Base-by-base conservation (phyloP, 2,888 invertebrate genomes). In the Drosophila affinis region DNA sequence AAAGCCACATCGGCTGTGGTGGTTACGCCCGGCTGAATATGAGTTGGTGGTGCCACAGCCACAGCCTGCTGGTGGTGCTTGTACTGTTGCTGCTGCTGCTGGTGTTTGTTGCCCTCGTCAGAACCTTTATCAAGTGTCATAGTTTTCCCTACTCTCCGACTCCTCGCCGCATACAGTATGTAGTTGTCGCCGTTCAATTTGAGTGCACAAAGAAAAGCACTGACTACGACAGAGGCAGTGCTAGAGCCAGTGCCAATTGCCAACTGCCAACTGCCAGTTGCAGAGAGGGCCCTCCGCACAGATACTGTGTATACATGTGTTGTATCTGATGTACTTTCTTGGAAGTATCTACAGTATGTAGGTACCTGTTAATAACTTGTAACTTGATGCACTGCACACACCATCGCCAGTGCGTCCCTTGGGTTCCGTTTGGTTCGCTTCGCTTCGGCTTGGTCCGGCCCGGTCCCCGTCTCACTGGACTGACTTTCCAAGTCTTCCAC, bases 81-180 rank as follows among this genome's bases (percentile, higher is more conserved):
- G 39, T 69, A 65, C 44, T 86, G 75, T 53, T 71, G 58, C 47
- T 64, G 51, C 27, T 70, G 61, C 32, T 69, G 68, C 44, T 86
- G 75, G 55, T 71, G 17, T 47, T 47, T 62, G 48, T 49, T 24
- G 71, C 75, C 62, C 62, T 74, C 72, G 57, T 69, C 83, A 88
- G 88, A 90, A 90, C 89, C 89, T 88, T 90, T 88, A 83, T 83
- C 81, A 83, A 73, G 76, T 87, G 88, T 85, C 75, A 77, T 73
- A 77, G 60, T 59, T 60, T 70, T 58, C 45, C 24, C 39, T 54
- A 39, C 24, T 49, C 49, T 27, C 60, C 60, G 32, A 39, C 39
- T 39, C n/a, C 39, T 63, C 59, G 47, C 52, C 39, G 56, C 5
- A 24, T 24, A 24, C 0, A 5, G 24, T 24, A 5, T 24, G 24